Conservation (phyloP, 23 tunicate species). For the Ascidia mentula region DNA sequence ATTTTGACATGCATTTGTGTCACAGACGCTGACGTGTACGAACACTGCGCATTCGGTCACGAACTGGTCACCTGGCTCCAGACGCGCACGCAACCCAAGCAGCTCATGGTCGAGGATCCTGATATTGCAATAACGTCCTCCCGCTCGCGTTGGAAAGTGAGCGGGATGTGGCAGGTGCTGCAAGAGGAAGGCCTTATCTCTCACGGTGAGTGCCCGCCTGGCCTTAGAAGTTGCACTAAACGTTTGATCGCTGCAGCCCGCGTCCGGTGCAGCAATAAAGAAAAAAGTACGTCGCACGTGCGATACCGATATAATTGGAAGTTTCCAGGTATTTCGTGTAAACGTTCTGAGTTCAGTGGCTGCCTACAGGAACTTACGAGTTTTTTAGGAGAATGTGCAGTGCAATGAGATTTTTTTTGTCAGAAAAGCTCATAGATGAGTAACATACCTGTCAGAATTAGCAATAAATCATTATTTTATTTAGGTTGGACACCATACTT, state of each 20-base stretch:
- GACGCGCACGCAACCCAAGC: constrained; percentile 17
- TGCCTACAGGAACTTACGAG: no score
- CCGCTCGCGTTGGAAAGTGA: constrained; percentile 22
- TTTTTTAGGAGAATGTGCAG: no score
- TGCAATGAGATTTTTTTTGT: no score
- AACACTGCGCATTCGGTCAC: constrained; percentile 50
- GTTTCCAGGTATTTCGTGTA: no score
- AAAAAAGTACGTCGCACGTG: not conserved
- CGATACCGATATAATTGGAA: no score
- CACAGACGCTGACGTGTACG: constrained; percentile 22
- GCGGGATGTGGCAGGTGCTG: constrained; percentile 88
- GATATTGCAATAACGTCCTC: constrained; percentile 15
- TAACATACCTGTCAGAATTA: no score
- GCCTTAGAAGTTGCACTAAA: no score
- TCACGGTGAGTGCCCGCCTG: constrained; percentile 47
- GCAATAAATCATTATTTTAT: no score
- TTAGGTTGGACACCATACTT: no score
- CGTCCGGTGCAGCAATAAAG: not conserved
- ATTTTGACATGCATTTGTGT: not conserved
- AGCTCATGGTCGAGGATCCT: constrained; percentile 9
- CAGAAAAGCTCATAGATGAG: no score
- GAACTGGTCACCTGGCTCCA: constrained; percentile 79
- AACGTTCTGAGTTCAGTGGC: no score
- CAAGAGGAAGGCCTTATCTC: constrained; percentile 70
- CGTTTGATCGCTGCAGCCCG: no score